Evolutionary conservation across 2,113 vertebrate genomes (phyloP).

Genomic region (Tragelaphus strepsiceros): DNA sequence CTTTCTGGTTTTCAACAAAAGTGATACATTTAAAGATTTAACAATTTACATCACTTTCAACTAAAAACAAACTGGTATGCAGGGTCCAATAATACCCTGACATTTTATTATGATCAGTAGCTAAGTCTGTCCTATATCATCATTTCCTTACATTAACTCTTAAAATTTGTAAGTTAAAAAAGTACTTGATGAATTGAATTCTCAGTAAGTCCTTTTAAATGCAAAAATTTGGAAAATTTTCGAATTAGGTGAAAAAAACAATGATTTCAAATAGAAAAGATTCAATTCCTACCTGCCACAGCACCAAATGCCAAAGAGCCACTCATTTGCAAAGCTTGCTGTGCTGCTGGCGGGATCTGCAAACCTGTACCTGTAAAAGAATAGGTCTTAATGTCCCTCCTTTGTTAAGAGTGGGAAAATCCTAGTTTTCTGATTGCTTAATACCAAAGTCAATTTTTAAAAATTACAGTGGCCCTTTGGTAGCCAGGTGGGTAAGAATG

Average conservation of each 20-base stretch:
- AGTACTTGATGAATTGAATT: slow-evolving; percentile 78
- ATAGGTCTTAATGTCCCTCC: background rate
- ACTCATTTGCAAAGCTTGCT: slow-evolving; percentile 97
- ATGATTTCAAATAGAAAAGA: slow-evolving; percentile 59
- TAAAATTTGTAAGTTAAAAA: slow-evolving; percentile 27
- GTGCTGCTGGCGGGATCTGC: slow-evolving; percentile 96
- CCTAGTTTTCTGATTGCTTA: background rate
- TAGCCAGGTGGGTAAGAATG: background rate
- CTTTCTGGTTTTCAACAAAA: background rate
- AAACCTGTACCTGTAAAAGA: slow-evolving; percentile 89
- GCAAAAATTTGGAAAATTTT: slow-evolving; percentile 72
- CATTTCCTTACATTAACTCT: background rate
- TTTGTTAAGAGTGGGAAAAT: background rate
- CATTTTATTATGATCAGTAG: background rate
- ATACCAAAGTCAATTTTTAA: background rate
- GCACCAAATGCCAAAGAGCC: slow-evolving; percentile 95
- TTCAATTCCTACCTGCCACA: slow-evolving; percentile 89
- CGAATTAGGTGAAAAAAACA: slow-evolving; percentile 74
- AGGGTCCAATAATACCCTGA: background rate
- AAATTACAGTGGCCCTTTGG: background rate
- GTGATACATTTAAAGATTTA: background rate
- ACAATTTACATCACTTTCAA: background rate
- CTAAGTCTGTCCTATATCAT: background rate
- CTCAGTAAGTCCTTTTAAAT: slow-evolving; percentile 74
- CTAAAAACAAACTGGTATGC: background rate